A percentile compares a stretch with the other conserved stretches of the same genome.
Conservation (phyloP, 1,140 invertebrate genomes). For the Stratiolaelaps scimitus region DNA sequence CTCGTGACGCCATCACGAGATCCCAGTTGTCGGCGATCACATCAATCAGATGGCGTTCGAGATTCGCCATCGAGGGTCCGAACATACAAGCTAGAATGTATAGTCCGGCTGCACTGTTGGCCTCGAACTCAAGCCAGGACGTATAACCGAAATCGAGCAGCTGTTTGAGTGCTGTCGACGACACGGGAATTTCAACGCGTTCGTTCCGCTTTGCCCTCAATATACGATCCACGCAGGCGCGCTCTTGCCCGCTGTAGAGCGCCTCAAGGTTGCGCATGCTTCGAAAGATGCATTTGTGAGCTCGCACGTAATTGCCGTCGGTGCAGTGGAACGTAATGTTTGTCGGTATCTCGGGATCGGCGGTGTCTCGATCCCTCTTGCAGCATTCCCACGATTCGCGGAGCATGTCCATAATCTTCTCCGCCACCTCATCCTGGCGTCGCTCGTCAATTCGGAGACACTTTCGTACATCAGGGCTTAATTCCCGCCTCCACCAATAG, state of each 20-base stretch:
- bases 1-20: conserved; percentile 20
- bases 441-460: conserved; percentile 22
- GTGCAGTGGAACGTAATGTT: conserved; percentile 24
- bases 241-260: conserved; percentile 5
- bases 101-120: conserved; percentile 15
- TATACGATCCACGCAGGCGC: conserved; percentile 17
- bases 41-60: conserved; percentile 24
- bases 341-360: conserved; percentile 12
- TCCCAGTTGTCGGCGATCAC: conserved; percentile 23
- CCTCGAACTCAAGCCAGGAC: conserved; percentile 25
- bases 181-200: conserved; percentile 17
- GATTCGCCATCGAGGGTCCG: conserved; percentile 11
- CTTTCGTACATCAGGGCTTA: conserved; percentile 7
- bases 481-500: conserved; percentile 24
- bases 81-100: conserved; percentile 26
- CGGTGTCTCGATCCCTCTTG: conserved; percentile 14
- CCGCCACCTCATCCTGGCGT: conserved; percentile 23
- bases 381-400: conserved; percentile 25
- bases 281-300: conserved; percentile 22
- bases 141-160: conserved; percentile 20
- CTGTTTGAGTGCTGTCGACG: conserved; percentile 13
- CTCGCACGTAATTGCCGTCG: conserved; percentile 22
- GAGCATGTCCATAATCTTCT: conserved; percentile 18
- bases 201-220: conserved; percentile 12
- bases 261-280: conserved; percentile 21